These are phyloP conservation scores for Polyploca ridens DNA, from an alignment of 2,888 invertebrate genomes.

Conservation along the genomic window DNA sequence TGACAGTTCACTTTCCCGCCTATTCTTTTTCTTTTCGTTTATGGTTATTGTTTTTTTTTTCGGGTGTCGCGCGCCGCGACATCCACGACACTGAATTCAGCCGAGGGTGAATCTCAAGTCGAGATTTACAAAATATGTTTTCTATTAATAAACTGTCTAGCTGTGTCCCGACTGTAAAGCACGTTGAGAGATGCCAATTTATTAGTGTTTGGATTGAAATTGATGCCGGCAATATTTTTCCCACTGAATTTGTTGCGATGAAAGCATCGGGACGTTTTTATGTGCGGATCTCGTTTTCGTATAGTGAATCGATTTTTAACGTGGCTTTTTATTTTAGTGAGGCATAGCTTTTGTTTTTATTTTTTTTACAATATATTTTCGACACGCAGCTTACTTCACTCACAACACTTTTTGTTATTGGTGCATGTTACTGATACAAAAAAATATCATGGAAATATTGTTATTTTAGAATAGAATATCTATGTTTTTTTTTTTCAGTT, in stretches of 20 bases:
- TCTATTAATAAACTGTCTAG: slow-evolving; percentile 80
- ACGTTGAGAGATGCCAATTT: slow-evolving; percentile 82
- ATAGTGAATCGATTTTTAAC: slow-evolving; percentile 72
- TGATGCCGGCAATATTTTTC: slow-evolving; percentile 80
- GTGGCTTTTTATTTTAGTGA: slow-evolving; percentile 40
- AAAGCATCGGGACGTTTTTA: slow-evolving; percentile 74
- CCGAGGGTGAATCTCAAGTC: slow-evolving; percentile 67
- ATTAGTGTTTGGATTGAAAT: slow-evolving; percentile 83
- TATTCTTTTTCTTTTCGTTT: slow-evolving; percentile 26
- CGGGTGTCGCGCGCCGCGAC: slow-evolving; percentile 71
- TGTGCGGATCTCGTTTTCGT: slow-evolving; percentile 60
- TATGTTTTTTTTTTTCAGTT: too few relatives aligned
- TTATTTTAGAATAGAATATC: too few relatives aligned
- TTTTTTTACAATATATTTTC: neutral
- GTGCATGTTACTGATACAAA: neutral
- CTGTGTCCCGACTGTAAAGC: slow-evolving; percentile 48
- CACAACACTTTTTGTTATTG: neutral
- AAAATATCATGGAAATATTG: neutral
- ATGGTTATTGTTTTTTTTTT: slow-evolving; percentile 58
- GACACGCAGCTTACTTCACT: neutral
- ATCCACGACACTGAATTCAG: slow-evolving; percentile 71
- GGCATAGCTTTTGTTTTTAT: slow-evolving; percentile 13
- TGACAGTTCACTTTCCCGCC: slow-evolving; percentile 46
- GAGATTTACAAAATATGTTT: slow-evolving; percentile 78
- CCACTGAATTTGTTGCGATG: slow-evolving; percentile 78